A percentile compares a stretch with the other conserved stretches of the same genome.
Evolutionary conservation across 2,888 invertebrate genomes (phyloP).

Genomic region (Tillus elongatus): DNA sequence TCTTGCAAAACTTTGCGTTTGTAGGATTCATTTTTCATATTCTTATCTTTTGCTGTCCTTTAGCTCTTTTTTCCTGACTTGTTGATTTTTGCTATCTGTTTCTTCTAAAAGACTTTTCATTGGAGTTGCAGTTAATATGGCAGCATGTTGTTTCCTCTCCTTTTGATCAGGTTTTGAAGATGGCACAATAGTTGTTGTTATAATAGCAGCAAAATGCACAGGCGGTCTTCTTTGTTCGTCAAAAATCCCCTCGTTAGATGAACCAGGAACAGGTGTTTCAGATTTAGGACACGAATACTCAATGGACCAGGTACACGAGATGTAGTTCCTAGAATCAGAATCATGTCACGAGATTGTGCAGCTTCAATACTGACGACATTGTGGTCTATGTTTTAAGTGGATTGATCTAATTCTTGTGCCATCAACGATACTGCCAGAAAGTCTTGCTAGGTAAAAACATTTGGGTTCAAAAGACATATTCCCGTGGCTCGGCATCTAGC

Average conservation of each 20-base stretch:
- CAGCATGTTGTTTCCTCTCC: too few species aligned
- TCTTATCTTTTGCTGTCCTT: constrained; percentile 18
- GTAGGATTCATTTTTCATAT: neutral
- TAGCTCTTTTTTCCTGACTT: constrained; percentile 19
- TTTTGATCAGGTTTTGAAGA: too few species aligned
- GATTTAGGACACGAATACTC: too few species aligned
- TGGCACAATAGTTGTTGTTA: constrained; percentile 23
- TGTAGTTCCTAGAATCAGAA: constrained; percentile 18
- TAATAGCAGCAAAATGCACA: constrained; percentile 24
- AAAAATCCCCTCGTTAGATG: constrained; percentile 21
- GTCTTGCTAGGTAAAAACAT: constrained; percentile 22
- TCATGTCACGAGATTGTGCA: constrained; percentile 17
- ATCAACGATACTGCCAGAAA: constrained; percentile 19
- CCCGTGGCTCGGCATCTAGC: constrained; percentile 18
- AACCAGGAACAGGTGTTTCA: too few species aligned
- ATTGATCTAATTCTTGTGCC: constrained; percentile 18
- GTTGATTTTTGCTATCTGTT: constrained; percentile 20
- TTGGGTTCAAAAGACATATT: constrained; percentile 20
- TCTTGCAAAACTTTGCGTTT: too few species aligned
- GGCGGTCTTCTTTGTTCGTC: constrained; percentile 19
- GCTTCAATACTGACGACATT: constrained; percentile 20
- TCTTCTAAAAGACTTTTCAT: constrained; percentile 17
- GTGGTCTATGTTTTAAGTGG: constrained; percentile 17
- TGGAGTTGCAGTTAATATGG: constrained; percentile 16
- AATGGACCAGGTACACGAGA: constrained; percentile 19